Base-by-base conservation (phyloP, 1,140 invertebrate species). In the Zaprionus vittiger region DNA sequence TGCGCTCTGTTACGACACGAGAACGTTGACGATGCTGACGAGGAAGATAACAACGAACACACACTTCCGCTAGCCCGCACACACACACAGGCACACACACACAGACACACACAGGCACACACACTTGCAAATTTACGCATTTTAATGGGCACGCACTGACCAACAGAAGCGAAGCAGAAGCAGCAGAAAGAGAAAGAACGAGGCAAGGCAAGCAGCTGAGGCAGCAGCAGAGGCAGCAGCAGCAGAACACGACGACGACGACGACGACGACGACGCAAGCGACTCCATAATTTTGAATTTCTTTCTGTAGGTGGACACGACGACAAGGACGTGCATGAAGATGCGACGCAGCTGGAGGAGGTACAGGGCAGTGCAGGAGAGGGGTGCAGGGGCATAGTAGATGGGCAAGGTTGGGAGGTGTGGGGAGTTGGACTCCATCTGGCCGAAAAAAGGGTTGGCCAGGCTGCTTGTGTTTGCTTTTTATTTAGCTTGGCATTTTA, bases 201-300 rank as follows among this genome's bases (percentile, higher is more conserved):
- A 17, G 20, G 11, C 12, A 52, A 52, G 47, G 47, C 24, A 52
- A 52, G 61, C 26, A 28, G 54, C 12, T 11, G 26, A 63, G 14
- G 14, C 22, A 38, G 28, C 49, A 26, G 59, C 41, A 34, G 54
- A 67, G 41, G 6, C 20, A 38, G 28, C 49, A 26, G 59, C 41
- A 34, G 54, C 68, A 49, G 47, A 79, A 41, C 63, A 69, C 73
- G 60, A 57, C 49, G 68, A 49, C 67, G 59, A 52, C 41, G 31
- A 22, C 61, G 68, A 56, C n/a, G 69, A 44, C 64, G 54, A 57
- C n/a, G 44, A 14, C 44, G 22, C 54, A n/a, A 28, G 49, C 77
- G 60, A 73, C 73, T 82, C 85, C 78, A 87, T 89, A 87, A 84
- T 87, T 87, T 87, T 79, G 78, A 89, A 80, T 81, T 89, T 75